Evolutionary conservation across 2,797 vertebrate genomes (phyloP), one percentile per base, ranked within the genome.

Genomic region (Carapus acus): DNA sequence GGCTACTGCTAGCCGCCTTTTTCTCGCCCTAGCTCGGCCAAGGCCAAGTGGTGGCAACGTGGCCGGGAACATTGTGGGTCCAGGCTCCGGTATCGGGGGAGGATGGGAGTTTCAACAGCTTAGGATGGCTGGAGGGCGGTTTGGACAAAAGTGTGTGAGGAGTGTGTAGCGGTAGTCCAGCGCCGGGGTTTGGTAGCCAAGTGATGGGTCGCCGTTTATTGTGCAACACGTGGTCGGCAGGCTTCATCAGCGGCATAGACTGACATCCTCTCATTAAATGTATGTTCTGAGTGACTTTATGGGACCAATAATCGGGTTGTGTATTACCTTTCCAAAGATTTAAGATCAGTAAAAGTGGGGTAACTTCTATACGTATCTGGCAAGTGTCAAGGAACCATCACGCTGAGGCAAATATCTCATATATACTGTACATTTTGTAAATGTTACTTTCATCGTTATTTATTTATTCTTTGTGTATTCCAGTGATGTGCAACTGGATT

Each of bases 191-290:
- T 54, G 41, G 36, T 18, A 36, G 20, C 36, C 14, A 69, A 41
- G 11, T 53, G 46, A 47, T 57, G 71, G 64, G 21, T 38, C 27
- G 61, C 67, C 45, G 37, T 53, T 67, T 59, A 34, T 16, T 56
- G 31, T 67, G 81, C 85, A 86, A 83, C 85, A 86, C 85, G 85
- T 86, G 85, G 83, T 83, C 80, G 64, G 45, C 23, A 60, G 69
- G 52, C 24, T 64, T 60, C 73, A 63, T 62, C 43, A 52, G 51
- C 19, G 17, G 33, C 3, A 44, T 34, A 38, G 41, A 19, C 46
- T 42, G 42, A 54, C 33, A 33, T 46, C 23, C 47, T n/a, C 29
- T 40, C 33, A 36, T 21, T 36, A 45, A 21, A 41, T 41, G 3
- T 21, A 17, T 13, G 2, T 41, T 7, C 37, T 6, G 8, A 43